phyloP scores from a whole-genome alignment of 2,113 vertebrate species.

The Leptodactylus fuscus region DNA sequence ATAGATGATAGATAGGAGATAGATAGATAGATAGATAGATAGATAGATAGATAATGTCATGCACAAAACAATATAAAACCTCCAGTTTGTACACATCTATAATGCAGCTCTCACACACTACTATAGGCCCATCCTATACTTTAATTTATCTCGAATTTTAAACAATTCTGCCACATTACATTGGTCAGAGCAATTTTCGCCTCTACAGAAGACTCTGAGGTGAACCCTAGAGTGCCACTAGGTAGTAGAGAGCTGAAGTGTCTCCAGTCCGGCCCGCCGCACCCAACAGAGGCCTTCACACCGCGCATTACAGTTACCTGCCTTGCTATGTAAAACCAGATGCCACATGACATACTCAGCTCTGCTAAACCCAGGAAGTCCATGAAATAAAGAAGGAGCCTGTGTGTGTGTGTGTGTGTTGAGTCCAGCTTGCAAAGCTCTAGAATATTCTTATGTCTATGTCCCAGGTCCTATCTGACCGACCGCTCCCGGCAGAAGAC shows the following conservation, averaged over 20 bases:
- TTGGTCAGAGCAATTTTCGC: too few relatives aligned
- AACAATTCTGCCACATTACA: too few relatives aligned
- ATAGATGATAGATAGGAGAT: not conserved
- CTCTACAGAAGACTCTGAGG: too few relatives aligned
- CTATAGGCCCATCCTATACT: not conserved
- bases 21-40: not conserved
- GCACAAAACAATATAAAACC: too few relatives aligned
- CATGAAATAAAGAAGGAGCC: too few relatives aligned
- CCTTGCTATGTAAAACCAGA: too few relatives aligned
- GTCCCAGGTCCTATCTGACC: constrained; percentile 78
- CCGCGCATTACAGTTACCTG: not conserved
- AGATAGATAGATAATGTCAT: too few relatives aligned
- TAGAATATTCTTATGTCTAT: constrained; percentile 70
- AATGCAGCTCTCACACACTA: too few relatives aligned
- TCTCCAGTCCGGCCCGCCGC: not conserved
- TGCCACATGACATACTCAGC: not conserved
- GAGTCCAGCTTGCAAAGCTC: not conserved
- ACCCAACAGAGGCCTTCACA: too few relatives aligned
- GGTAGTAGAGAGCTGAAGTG: not conserved
- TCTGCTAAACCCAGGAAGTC: not conserved
- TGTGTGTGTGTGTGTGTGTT: too few relatives aligned
- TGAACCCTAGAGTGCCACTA: too few relatives aligned
- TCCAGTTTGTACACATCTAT: not conserved
- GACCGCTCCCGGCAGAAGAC: constrained; percentile 78
- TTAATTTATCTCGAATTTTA: not conserved